Evolutionary conservation across 2,888 invertebrate genomes (phyloP).

Genomic region (Agriopis aurantiaria): DNA sequence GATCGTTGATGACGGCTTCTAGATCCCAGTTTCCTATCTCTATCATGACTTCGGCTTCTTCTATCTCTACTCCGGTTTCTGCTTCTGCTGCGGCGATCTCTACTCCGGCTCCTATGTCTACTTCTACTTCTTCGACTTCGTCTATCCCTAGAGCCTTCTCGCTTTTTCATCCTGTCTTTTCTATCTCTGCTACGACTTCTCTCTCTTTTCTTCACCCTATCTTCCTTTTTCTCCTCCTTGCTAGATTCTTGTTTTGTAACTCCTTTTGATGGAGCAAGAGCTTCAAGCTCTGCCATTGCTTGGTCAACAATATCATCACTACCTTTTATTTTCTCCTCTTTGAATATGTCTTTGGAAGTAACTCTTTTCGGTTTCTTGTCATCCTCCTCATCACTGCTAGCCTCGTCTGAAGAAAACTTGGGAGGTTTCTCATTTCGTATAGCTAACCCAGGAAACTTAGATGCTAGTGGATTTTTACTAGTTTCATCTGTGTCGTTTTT

Average conservation of each 20-base stretch:
- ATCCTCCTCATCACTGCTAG: slow-evolving; percentile 66
- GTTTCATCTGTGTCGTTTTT: slow-evolving; percentile 50
- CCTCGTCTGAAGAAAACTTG: slow-evolving; percentile 71
- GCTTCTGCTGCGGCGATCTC: slow-evolving; percentile 58
- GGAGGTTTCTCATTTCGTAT: slow-evolving; percentile 90
- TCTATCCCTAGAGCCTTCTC: slow-evolving; percentile 63
- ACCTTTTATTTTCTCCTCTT: slow-evolving; percentile 67
- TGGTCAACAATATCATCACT: slow-evolving; percentile 89
- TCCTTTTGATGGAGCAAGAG: slow-evolving; percentile 90
- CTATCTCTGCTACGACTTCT: slow-evolving; percentile 61
- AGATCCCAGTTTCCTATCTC: slow-evolving; percentile 54
- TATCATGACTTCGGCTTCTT: slow-evolving; percentile 58
- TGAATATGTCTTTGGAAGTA: slow-evolving; percentile 78
- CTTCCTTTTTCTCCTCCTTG: slow-evolving; percentile 46
- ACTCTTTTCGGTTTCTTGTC: slow-evolving; percentile 66
- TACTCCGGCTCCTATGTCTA: slow-evolving; percentile 59
- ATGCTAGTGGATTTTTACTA: slow-evolving; percentile 86
- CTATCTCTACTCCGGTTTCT: slow-evolving; percentile 59
- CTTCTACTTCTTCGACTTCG: slow-evolving; percentile 55
- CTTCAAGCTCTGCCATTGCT: slow-evolving; percentile 94
- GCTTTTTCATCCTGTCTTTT: slow-evolving; percentile 59
- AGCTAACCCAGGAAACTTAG: slow-evolving; percentile 93
- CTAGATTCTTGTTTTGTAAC: slow-evolving; percentile 52
- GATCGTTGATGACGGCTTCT: slow-evolving; percentile 53
- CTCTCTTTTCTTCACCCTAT: slow-evolving; percentile 55